A percentile compares a stretch with the other conserved stretches of the same genome.
Conservation (phyloP, 2,113 vertebrate species). For the Hystrix cristata region DNA sequence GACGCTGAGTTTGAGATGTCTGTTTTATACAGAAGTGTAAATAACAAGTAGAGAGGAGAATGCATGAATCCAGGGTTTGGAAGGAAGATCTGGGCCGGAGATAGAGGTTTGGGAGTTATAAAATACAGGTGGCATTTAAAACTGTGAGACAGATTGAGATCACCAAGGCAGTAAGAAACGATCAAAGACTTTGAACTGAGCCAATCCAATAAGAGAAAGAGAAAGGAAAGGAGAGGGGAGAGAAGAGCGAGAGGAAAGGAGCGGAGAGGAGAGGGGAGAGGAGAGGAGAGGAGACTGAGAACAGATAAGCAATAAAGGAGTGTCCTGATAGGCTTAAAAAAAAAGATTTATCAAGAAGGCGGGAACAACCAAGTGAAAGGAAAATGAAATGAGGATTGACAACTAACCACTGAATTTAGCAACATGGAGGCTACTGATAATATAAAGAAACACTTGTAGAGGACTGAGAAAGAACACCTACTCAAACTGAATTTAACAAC, state of each 20-base stretch:
- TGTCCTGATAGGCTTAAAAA: not conserved
- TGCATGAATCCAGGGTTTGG: not conserved
- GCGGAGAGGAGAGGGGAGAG: rapidly evolving
- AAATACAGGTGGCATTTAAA: not conserved
- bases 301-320: not conserved
- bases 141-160: not conserved
- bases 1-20: not conserved
- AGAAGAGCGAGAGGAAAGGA: rapidly evolving
- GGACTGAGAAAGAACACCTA: not conserved
- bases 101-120: not conserved
- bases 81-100: not conserved
- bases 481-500: not conserved
- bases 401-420: not conserved
- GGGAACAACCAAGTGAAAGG: not conserved
- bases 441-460: not conserved
- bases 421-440: not conserved
- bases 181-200: not conserved
- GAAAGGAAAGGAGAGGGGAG: not conserved
- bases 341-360: not conserved
- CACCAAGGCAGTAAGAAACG: not conserved
- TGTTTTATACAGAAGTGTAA: not conserved
- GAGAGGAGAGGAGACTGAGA: too few relatives aligned
- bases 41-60: not conserved
- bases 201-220: not conserved
- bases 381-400: not conserved